Conservation (phyloP, 1,140 invertebrate genomes). For the Scaptomyza hsui region DNA sequence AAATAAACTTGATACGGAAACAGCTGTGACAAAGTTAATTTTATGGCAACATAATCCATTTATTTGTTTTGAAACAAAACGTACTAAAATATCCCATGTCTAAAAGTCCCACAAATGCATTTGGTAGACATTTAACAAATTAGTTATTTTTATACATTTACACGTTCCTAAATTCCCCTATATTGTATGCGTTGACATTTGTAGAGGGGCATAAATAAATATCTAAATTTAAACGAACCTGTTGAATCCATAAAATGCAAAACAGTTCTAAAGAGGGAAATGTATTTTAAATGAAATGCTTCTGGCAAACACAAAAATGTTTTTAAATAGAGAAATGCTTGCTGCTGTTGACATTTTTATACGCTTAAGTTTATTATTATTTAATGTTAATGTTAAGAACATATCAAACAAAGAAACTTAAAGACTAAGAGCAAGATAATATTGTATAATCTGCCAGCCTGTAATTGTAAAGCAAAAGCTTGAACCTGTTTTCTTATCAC, state of each 20-base stretch:
- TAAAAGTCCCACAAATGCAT: background rate
- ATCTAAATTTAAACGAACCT: conserved; percentile 52
- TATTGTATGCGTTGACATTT: background rate
- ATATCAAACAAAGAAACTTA: too few species aligned
- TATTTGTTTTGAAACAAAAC: too few species aligned
- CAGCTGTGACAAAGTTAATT: background rate
- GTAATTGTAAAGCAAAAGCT: background rate
- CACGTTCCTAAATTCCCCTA: background rate
- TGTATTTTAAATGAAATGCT: too few species aligned
- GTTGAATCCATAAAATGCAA: conserved; percentile 27
- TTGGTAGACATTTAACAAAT: background rate
- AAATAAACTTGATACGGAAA: background rate
- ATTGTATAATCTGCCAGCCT: too few species aligned
- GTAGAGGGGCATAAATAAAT: conserved; percentile 11
- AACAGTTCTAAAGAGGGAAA: conserved; percentile 13
- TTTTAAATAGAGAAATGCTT: background rate
- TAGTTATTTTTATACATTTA: background rate
- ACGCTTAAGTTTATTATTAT: too few species aligned
- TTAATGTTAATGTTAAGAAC: too few species aligned
- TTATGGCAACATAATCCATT: too few species aligned
- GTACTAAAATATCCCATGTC: too few species aligned
- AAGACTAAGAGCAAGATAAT: background rate
- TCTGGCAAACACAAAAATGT: background rate
- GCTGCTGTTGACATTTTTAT: conserved; percentile 14
- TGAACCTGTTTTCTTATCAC: background rate